Conservation (phyloP, 2,888 invertebrate species). For the Notocelia uddmanniana region DNA sequence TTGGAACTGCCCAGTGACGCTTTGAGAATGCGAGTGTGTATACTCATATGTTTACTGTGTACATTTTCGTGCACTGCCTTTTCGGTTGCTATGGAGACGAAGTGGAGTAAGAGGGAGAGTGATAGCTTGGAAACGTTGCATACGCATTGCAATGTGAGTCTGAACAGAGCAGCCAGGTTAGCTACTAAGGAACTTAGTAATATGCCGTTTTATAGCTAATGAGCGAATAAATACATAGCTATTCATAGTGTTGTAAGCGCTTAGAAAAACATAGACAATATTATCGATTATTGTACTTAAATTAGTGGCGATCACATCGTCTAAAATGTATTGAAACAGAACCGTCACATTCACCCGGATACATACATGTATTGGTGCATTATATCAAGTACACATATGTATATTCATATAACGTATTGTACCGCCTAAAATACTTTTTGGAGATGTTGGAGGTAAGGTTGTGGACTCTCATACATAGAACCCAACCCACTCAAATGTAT, state of each 20-base stretch:
- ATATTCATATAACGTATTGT: too few species aligned
- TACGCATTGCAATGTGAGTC: constrained; percentile 86
- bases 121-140: constrained; percentile 87
- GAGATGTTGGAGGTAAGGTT: too few species aligned
- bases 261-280: neutral
- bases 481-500: too few species aligned
- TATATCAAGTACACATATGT: too few species aligned
- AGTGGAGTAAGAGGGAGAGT: constrained; percentile 87
- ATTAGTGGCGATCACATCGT: neutral
- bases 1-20: constrained; percentile 86
- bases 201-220: constrained; percentile 77
- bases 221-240: neutral
- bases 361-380: too few species aligned
- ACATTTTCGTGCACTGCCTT: constrained; percentile 89
- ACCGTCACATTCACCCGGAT: too few species aligned
- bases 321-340: neutral
- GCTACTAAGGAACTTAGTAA: constrained; percentile 85
- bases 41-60: constrained; percentile 89
- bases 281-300: neutral
- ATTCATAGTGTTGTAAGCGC: neutral
- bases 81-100: constrained; percentile 80
- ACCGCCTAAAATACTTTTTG: too few species aligned
- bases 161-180: constrained; percentile 86
- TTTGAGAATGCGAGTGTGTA: constrained; percentile 88
- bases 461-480: too few species aligned